These are phyloP conservation scores for Phylloscopus collybita DNA, from an alignment of 2,797 vertebrate species.

Conservation along the genomic window DNA sequence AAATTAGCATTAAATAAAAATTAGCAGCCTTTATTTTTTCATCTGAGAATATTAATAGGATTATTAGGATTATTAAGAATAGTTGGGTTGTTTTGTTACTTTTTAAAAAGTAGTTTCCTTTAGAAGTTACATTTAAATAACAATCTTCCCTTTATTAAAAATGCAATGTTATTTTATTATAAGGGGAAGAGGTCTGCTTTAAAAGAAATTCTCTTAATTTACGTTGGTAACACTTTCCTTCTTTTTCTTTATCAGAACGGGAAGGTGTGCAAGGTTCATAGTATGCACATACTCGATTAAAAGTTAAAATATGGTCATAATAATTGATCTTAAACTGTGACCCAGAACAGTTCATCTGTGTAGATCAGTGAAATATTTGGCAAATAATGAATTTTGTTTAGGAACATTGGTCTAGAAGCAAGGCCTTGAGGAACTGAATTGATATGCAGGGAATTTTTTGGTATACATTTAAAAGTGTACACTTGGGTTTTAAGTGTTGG, in stretches of 20 bases:
- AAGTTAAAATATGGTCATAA: background rate
- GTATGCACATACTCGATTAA: background rate
- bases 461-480: background rate
- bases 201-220: background rate
- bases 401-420: background rate
- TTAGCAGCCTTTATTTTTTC: slow-evolving; percentile 44
- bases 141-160: background rate
- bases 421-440: background rate
- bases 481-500: background rate
- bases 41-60: slow-evolving; percentile 23
- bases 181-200: background rate
- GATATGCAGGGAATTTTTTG: background rate
- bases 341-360: background rate
- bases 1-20: slow-evolving; percentile 52
- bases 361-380: background rate
- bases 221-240: background rate
- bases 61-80: slow-evolving; percentile 46
- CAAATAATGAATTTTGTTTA: slow-evolving; percentile 20
- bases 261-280: background rate
- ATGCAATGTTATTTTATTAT: background rate
- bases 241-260: background rate
- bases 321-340: background rate
- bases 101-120: background rate
- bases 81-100: background rate
- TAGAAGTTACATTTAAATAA: background rate